Evolutionary conservation across 2,113 vertebrate genomes (phyloP).

Genomic region (Hyaena hyaena): DNA sequence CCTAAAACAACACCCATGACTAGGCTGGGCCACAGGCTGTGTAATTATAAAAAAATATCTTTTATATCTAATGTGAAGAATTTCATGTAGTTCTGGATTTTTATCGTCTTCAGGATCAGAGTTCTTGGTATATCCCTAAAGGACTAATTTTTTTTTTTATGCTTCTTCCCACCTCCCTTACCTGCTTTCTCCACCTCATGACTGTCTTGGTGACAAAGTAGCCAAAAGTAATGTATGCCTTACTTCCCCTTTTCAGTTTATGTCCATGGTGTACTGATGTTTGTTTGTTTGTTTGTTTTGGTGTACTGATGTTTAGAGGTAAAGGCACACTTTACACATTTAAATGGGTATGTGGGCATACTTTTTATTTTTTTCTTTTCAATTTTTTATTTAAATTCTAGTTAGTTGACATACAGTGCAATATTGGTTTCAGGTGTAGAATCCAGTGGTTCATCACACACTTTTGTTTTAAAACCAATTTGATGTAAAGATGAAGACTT

Average conservation of each 20-base stretch:
- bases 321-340: background rate
- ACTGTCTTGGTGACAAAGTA: constrained; percentile 28
- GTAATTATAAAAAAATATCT: background rate
- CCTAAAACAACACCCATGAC: background rate
- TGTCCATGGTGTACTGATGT: background rate
- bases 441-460: background rate
- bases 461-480: background rate
- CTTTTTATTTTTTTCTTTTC: background rate
- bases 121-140: background rate
- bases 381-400: too few species aligned
- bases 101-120: background rate
- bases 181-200: background rate
- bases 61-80: background rate
- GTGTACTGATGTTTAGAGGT: background rate
- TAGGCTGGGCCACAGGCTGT: background rate
- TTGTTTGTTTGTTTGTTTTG: too few species aligned
- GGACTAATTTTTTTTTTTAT: background rate
- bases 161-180: background rate
- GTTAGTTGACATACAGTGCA: too few species aligned
- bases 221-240: background rate
- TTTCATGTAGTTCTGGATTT: constrained; percentile 16
- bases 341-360: background rate
- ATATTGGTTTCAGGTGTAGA: too few species aligned
- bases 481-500: background rate
- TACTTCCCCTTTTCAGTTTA: background rate